These are phyloP conservation scores for Meiosimyza platycephala DNA, from an alignment of 2,888 invertebrate species.

Conservation along the genomic window DNA sequence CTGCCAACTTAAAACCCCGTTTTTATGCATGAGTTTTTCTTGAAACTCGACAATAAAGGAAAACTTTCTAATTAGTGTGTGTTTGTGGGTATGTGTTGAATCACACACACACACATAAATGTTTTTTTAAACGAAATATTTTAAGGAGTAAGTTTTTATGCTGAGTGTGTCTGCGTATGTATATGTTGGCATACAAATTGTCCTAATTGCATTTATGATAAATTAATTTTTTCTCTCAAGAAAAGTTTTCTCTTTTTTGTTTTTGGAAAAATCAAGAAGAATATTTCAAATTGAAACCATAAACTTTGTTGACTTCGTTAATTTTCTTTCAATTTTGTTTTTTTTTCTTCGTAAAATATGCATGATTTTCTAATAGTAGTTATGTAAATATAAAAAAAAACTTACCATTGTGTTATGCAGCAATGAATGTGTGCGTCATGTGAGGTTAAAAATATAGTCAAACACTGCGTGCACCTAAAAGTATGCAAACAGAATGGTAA, in stretches of 20 bases:
- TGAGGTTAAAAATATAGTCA: too few relatives aligned
- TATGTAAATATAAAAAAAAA: too few relatives aligned
- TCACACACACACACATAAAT: not conserved
- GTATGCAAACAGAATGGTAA: too few relatives aligned
- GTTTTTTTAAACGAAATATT: not conserved
- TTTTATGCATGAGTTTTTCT: conserved; percentile 22
- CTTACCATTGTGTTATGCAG: too few relatives aligned
- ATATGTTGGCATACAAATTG: conserved; percentile 11
- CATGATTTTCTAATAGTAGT: too few relatives aligned
- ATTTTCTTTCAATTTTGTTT: too few relatives aligned
- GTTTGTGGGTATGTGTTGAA: not conserved
- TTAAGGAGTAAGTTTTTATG: conserved; percentile 19
- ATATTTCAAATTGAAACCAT: too few relatives aligned
- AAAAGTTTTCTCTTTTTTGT: not conserved
- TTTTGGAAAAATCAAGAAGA: too few relatives aligned
- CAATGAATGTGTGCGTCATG: too few relatives aligned
- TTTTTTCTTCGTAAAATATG: too few relatives aligned
- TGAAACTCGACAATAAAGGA: conserved; percentile 28
- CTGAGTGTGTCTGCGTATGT: not conserved
- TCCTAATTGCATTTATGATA: conserved; percentile 33
- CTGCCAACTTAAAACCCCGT: conserved; percentile 19
- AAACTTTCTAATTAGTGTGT: conserved; percentile 33
- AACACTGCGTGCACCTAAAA: too few relatives aligned
- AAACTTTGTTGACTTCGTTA: too few relatives aligned
- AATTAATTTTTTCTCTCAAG: conserved; percentile 15